phyloP scores from a whole-genome alignment of 2,797 vertebrate genomes.

The Rhinatrema bivittatum region DNA sequence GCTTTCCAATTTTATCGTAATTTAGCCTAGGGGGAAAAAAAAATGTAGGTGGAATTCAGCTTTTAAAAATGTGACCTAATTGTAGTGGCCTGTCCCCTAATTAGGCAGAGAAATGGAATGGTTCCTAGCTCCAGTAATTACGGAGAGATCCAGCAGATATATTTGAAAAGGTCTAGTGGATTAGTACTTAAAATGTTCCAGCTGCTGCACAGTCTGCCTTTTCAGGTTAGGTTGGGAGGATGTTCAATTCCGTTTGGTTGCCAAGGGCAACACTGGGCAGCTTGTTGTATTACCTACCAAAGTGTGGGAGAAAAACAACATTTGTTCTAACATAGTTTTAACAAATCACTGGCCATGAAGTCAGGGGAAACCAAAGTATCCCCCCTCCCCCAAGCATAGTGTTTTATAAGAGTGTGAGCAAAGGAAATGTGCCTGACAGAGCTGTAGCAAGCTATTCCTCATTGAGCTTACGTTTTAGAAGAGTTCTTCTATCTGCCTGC shows the following conservation, averaged over 20 bases:
- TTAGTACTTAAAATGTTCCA: constrained; percentile 22
- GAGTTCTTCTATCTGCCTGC: no score
- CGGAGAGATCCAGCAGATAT: constrained; percentile 16
- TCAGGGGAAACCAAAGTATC: no score
- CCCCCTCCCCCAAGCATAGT: no score
- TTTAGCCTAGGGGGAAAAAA: no score
- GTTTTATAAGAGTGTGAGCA: neutral
- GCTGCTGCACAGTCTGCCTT: constrained; percentile 18
- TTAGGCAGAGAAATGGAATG: constrained; percentile 31
- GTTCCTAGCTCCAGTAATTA: constrained; percentile 34
- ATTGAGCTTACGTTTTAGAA: no score
- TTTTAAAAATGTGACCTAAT: constrained; percentile 14
- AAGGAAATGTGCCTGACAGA: no score
- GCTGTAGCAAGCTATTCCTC: no score
- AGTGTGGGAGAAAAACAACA: neutral
- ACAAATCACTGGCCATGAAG: no score
- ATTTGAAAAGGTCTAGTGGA: constrained; percentile 18
- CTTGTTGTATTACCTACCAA: constrained; percentile 5
- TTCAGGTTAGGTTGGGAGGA: constrained; percentile 18
- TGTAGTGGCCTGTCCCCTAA: constrained; percentile 27
- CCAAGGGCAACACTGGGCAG: constrained; percentile 1
- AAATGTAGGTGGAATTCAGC: no score
- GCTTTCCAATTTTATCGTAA: no score
- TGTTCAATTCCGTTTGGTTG: constrained; percentile 14
- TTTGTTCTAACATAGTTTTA: no score